Evolutionary conservation across 2,113 vertebrate genomes (phyloP).

Genomic region (Xenopus borealis): DNA sequence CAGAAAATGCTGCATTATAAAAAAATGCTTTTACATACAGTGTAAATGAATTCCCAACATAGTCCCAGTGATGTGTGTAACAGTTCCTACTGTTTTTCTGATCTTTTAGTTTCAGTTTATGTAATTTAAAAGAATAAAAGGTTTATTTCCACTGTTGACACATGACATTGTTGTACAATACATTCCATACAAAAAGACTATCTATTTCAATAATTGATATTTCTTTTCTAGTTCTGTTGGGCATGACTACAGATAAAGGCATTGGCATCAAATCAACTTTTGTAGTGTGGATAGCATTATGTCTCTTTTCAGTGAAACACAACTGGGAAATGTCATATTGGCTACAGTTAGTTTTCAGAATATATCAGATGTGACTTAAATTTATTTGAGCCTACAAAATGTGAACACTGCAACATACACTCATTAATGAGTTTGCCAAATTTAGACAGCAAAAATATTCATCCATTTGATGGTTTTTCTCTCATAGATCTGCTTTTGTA

Average conservation of each 20-base stretch:
- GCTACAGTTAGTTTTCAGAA: slow-evolving; percentile 12
- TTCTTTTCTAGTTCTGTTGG: slow-evolving; percentile 24
- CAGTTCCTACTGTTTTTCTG: no score
- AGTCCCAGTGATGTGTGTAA: no score
- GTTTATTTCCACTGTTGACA: no score
- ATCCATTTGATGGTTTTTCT: no score
- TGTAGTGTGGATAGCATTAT: slow-evolving; percentile 24
- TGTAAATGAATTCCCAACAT: no score
- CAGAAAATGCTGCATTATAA: no score
- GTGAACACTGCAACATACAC: slow-evolving; percentile 31
- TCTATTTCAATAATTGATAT: slow-evolving; percentile 22
- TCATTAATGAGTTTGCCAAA: slow-evolving; percentile 41
- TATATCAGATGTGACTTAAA: slow-evolving; percentile 29
- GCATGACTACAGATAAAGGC: slow-evolving; percentile 20
- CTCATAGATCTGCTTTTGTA: no score
- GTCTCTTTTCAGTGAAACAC: slow-evolving; percentile 10
- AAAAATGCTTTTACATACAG: no score
- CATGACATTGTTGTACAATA: no score
- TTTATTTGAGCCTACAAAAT: slow-evolving; percentile 27
- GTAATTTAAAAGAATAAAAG: no score
- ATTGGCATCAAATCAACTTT: slow-evolving; percentile 38
- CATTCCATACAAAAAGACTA: background rate
- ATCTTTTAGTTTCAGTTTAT: no score
- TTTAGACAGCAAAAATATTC: slow-evolving; percentile 34
- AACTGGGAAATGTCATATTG: slow-evolving; percentile 28